Evolutionary conservation across 2,797 vertebrate genomes (phyloP), one percentile per base, ranked within the genome.

Genomic region (Acipenser oxyrinchus): DNA sequence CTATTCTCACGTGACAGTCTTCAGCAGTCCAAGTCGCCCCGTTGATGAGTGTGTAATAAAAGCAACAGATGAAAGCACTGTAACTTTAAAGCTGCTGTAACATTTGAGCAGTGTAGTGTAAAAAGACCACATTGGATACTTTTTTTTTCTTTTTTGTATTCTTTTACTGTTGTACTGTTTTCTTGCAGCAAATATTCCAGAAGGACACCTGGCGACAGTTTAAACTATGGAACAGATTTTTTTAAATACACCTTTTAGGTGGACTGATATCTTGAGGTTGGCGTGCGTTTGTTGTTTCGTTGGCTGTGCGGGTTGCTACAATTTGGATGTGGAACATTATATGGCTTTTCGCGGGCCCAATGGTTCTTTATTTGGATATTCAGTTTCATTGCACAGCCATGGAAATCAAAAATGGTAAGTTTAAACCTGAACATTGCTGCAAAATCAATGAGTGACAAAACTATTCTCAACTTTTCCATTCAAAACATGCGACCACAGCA

Each of bases 361-460:
- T 4, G 75, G 78, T 71, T 88, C 90, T 3, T 11, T 90, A 5
- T 94, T 94, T 63, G 92, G 92, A 10, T 94, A 90, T 72, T 92
- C 92, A 0, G 90, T 93, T 13, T 73, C 88, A 48, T 79, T 93
- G 67, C 91, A 93, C 75, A 50, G 84, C 60, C 78, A 86, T 66
- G 81, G 76, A 62, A 62, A 71, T 7, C 71, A 81, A 18, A 78
- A 81, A 6, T 93, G 91, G 92, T 93, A 76, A 89, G 92, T 70
- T 13, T 23, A 12, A 66, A 53, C 23, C 23, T 37, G 23, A 37
- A 37, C 23, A 37, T 37, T 37, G 23, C 23, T 37, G 23, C 4
- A 37, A 37, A 37, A 37, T 37, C 2, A 37, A 37, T 37, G 23
- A 37, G 23, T 37, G 23, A 37, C 23, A 37, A 3, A 37, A 37